phyloP scores from a whole-genome alignment of 2,113 vertebrate species.

The Carollia perspicillata region DNA sequence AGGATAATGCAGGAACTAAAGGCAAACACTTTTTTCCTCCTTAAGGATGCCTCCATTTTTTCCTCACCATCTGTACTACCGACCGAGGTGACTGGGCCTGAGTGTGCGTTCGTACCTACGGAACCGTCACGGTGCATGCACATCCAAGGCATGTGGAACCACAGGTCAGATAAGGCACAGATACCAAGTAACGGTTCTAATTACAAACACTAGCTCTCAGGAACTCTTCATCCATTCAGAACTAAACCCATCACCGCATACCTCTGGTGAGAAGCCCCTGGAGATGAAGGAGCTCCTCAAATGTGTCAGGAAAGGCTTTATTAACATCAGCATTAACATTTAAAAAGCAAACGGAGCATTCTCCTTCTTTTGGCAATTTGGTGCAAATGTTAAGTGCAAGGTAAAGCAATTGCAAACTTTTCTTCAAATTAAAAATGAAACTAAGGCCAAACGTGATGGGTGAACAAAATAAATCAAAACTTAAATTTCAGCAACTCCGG shows the following conservation, averaged over 20 bases:
- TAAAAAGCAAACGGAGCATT: slow-evolving; percentile 80
- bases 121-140: slow-evolving; percentile 84
- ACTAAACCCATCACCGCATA: slow-evolving; percentile 83
- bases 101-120: slow-evolving; percentile 80
- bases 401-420: slow-evolving; percentile 82
- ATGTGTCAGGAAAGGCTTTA: slow-evolving; percentile 83
- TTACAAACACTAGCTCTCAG: slow-evolving; percentile 84
- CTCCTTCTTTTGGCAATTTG: slow-evolving; percentile 85
- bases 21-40: slow-evolving; percentile 75
- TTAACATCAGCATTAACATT: slow-evolving; percentile 82
- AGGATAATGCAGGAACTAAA: slow-evolving; percentile 81
- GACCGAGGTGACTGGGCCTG: slow-evolving; percentile 76
- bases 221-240: slow-evolving; percentile 87
- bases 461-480: slow-evolving; percentile 86
- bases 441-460: slow-evolving; percentile 83
- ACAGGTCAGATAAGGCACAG: slow-evolving; percentile 83
- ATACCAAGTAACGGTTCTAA: slow-evolving; percentile 83
- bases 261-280: slow-evolving; percentile 83
- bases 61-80: slow-evolving; percentile 82
- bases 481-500: slow-evolving; percentile 87
- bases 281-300: slow-evolving; percentile 83
- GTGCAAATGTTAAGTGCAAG: slow-evolving; percentile 84
- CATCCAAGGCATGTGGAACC: slow-evolving; percentile 86
- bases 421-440: slow-evolving; percentile 84
- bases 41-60: slow-evolving; percentile 80